Conservation (phyloP, 1,140 invertebrate genomes). For the Sitobion miscanthi region DNA sequence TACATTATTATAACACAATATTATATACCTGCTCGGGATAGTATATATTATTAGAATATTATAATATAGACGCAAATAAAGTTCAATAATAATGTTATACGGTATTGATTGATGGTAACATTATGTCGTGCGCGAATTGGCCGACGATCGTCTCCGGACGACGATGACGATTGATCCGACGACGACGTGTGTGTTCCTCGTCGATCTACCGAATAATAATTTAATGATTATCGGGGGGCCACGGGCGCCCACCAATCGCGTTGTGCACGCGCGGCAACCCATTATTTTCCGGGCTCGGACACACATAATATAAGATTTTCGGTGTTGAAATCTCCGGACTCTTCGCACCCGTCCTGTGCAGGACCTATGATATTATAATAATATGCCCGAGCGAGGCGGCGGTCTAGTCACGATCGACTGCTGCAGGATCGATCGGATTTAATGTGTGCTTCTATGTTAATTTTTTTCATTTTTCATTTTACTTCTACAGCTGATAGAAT, state of each 20-base stretch:
- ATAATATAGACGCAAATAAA: background rate
- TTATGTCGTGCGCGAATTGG: constrained; percentile 26
- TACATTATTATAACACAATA: background rate
- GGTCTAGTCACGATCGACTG: constrained; percentile 16
- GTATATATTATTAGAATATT: background rate
- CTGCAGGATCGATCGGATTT: background rate
- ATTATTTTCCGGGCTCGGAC: background rate
- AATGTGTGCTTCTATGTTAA: background rate
- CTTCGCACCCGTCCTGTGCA: background rate
- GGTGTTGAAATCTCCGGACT: background rate
- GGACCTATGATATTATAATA: background rate
- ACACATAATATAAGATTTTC: background rate
- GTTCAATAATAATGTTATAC: background rate
- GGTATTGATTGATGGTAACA: no score
- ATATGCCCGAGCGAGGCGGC: background rate
- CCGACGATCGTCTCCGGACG: background rate
- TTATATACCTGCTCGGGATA: background rate
- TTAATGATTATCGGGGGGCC: constrained; percentile 35
- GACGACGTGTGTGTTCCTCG: constrained; percentile 44
- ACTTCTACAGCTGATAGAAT: background rate
- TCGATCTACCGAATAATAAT: constrained; percentile 50
- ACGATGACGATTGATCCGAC: background rate
- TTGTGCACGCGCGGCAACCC: background rate
- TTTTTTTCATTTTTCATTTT: background rate
- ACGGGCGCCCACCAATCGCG: constrained; percentile 8